Evolutionary conservation across 2,888 invertebrate genomes (phyloP).

Genomic region (Blastobasis adustella): DNA sequence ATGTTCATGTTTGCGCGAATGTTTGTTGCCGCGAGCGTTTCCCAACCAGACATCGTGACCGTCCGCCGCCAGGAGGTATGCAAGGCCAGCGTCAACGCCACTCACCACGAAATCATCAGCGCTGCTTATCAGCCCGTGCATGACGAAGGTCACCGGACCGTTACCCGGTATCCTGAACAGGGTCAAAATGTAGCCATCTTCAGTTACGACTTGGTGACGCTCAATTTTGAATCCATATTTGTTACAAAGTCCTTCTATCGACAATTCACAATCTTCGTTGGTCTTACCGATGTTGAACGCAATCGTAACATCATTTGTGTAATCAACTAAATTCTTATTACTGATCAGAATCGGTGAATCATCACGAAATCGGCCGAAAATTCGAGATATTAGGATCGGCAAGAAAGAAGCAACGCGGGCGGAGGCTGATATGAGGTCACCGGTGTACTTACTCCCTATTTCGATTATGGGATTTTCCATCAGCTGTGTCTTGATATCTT

Average conservation of each 20-base stretch:
- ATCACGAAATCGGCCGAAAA: too few species aligned
- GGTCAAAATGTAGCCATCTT: constrained; percentile 42
- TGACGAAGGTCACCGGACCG: constrained; percentile 43
- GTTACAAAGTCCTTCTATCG: constrained; percentile 26
- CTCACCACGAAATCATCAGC: constrained; percentile 48
- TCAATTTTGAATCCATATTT: constrained; percentile 44
- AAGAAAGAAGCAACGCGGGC: too few species aligned
- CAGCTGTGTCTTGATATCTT: too few species aligned
- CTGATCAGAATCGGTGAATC: too few species aligned
- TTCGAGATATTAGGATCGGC: too few species aligned
- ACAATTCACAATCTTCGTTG: constrained; percentile 33
- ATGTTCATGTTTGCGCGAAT: constrained; percentile 70
- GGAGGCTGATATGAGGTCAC: too few species aligned
- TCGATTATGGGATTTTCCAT: too few species aligned
- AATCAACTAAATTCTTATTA: too few species aligned
- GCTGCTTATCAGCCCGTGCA: constrained; percentile 50
- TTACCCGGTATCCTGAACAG: constrained; percentile 42
- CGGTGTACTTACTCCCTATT: too few species aligned
- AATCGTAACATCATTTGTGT: too few species aligned
- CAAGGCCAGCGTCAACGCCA: constrained; percentile 40
- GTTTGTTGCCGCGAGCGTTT: constrained; percentile 84
- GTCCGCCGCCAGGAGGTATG: constrained; percentile 69
- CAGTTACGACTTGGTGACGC: constrained; percentile 33
- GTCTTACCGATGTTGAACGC: background rate
- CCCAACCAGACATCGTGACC: constrained; percentile 87